phyloP scores from a whole-genome alignment of 2,113 vertebrate genomes.

The Daphoenositta chrysoptera region DNA sequence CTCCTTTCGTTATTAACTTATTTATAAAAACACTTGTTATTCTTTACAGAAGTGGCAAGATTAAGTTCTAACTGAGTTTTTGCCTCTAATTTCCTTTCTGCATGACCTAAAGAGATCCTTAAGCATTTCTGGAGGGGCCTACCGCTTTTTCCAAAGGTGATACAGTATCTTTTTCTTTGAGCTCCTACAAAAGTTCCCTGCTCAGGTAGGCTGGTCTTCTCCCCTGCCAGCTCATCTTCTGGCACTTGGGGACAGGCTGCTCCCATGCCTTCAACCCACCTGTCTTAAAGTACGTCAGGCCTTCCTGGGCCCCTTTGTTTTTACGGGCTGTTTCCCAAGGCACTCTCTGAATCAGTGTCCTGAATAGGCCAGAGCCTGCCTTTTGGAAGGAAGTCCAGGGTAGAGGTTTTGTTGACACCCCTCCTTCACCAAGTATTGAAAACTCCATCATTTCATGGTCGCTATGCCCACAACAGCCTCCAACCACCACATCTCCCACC shows the following conservation, averaged over 20 bases:
- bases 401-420: not conserved
- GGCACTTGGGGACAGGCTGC: not conserved
- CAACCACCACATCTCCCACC: not conserved
- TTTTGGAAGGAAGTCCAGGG: not conserved
- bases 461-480: fast-evolving
- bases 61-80: not conserved
- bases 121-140: not conserved
- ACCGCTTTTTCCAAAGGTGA: not conserved
- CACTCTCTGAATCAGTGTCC: not conserved
- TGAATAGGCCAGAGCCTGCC: not conserved
- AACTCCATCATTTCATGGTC: not conserved
- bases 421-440: not conserved
- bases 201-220: not conserved
- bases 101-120: not conserved
- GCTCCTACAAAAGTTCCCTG: not conserved
- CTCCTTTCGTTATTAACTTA: not conserved
- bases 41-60: not conserved
- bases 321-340: not conserved
- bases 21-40: not conserved
- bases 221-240: not conserved
- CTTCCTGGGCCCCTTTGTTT: not conserved
- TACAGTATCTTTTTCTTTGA: not conserved
- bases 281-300: not conserved
- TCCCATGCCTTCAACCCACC: not conserved
- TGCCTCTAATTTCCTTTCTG: not conserved